Evolutionary conservation across 2,888 invertebrate species (phyloP), one percentile per base, ranked within the genome.

Genomic region (Myathropa florea): DNA sequence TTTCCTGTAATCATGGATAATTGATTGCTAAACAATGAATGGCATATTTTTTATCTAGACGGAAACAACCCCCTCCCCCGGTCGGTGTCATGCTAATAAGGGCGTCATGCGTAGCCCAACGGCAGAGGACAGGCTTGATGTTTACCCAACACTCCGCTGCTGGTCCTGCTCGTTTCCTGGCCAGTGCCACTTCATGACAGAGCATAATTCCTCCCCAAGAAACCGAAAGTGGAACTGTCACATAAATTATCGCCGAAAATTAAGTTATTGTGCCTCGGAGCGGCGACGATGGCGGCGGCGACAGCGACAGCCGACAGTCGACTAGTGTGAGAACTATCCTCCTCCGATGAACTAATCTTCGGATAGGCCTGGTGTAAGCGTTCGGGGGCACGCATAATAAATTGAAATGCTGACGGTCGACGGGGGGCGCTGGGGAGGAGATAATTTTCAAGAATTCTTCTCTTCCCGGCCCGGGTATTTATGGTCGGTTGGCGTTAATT

Each of bases 11-110:
- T 84, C 84, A 73, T 67, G 61, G 81, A 63, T 85, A 85, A 85
- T 85, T 85, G 84, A 85, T 85, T 85, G 81, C 84, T 77, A 85
- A 81, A 81, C 81, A 85, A 81, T 85, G 76, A 81, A 64, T 72
- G 68, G 70, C 36, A 46, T 72, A 55, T 67, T 72, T 83, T 63
- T 63, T 36, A n/a, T 55, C 30, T 61, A 12, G 14, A 14, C 7
- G 28, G 36, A 9, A 33, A n/a, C 59, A 12, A 2, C 6, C 60
- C n/a, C 26, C n/a, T 10, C 28, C 46, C 59, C 60, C 33, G 21
- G 60, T 75, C 23, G 72, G 64, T 65, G 79, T 65, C 79, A 65
- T 72, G 79, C 79, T 72, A 79, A 79, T 79, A 71, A 79, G 64
- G 71, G 64, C 59, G 78, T 59, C 65, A 59, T 79, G 79, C 26